A percentile compares a stretch with the other conserved stretches of the same genome.
Evolutionary conservation across 2,797 vertebrate species (phyloP).

Genomic region (Lophotriccus pileatus): DNA sequence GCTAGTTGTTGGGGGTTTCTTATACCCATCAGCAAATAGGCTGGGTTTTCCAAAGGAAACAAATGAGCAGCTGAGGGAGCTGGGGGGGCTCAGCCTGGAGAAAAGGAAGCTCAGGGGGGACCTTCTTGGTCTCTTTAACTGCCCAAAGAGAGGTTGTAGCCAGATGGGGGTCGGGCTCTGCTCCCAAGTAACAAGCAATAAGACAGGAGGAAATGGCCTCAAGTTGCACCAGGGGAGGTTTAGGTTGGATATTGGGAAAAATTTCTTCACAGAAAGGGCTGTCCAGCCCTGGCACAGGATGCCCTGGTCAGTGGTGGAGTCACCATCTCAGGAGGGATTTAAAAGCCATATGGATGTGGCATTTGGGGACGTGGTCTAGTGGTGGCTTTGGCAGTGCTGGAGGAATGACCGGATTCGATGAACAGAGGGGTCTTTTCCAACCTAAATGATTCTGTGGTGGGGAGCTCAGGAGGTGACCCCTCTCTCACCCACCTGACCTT

Average conservation of each 20-base stretch:
- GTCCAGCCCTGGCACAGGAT: not conserved
- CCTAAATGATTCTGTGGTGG: not conserved
- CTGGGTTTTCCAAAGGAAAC: not conserved
- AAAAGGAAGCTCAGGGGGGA: not conserved
- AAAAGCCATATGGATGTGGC: fast-evolving
- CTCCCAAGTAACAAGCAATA: not conserved
- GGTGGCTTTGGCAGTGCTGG: not conserved
- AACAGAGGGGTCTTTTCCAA: not conserved
- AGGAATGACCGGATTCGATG: not conserved
- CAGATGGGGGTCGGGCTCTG: not conserved
- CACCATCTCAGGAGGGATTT: not conserved
- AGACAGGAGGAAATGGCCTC: not conserved
- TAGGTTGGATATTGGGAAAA: not conserved
- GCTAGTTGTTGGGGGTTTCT: fast-evolving
- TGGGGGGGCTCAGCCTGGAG: not conserved
- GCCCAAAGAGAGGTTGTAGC: not conserved
- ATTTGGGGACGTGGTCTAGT: not conserved
- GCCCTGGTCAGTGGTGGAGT: not conserved
- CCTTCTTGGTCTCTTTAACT: not conserved
- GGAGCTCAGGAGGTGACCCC: not conserved
- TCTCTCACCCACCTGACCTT: fast-evolving
- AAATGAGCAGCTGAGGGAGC: not conserved
- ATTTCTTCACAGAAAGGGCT: not conserved
- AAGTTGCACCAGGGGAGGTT: not conserved
- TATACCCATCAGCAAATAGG: not conserved